Conservation (phyloP, 2,113 vertebrate species). For the Steatornis caripensis region DNA sequence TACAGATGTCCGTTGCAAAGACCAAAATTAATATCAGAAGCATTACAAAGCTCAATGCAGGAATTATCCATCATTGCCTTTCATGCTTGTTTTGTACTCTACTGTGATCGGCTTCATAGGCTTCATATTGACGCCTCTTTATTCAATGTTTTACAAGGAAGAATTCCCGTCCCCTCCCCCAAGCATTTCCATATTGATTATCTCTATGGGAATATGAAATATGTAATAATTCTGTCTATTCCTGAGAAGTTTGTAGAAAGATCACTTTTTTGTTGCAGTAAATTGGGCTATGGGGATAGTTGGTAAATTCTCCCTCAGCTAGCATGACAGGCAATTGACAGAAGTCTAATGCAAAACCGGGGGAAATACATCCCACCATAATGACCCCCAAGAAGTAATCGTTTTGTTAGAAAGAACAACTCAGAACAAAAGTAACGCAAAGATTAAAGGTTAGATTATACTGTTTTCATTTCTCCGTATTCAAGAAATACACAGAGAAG, state of each 20-base stretch:
- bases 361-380: neutral
- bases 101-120: neutral
- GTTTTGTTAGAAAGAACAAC: neutral
- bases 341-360: neutral
- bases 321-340: neutral
- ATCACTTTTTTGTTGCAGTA: neutral
- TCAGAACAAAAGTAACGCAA: neutral
- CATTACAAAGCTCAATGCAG: neutral
- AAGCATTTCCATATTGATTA: neutral
- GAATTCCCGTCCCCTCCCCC: neutral
- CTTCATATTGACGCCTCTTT: neutral
- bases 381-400: neutral
- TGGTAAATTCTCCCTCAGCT: neutral
- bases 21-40: neutral
- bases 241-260: neutral
- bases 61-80: neutral
- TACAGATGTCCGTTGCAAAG: neutral
- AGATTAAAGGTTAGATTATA: neutral
- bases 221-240: neutral
- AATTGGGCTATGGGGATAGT: neutral
- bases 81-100: neutral
- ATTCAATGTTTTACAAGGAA: neutral
- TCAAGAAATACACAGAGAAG: neutral
- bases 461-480: neutral
- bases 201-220: neutral